A percentile compares a stretch with the other conserved stretches of the same genome.
Evolutionary conservation across 2,888 invertebrate species (phyloP).

Genomic region (Julus scandinavius): DNA sequence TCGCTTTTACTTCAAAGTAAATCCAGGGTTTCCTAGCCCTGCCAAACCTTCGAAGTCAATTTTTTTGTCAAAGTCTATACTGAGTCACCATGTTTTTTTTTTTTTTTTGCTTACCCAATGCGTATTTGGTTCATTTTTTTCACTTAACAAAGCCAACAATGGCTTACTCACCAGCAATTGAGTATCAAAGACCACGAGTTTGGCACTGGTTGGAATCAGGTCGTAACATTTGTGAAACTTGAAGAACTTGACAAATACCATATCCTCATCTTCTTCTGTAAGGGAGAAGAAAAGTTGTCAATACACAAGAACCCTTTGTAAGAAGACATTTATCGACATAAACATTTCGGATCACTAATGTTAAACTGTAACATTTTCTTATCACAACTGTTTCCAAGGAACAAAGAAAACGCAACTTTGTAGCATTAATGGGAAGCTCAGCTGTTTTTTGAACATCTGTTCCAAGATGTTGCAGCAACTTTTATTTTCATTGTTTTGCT

Average conservation of each 20-base stretch:
- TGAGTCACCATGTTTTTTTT: too few relatives aligned
- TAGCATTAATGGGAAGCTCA: background rate
- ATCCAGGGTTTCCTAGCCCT: too few relatives aligned
- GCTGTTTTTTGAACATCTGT: background rate
- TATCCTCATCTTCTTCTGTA: conserved; percentile 95
- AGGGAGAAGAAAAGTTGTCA: conserved; percentile 64
- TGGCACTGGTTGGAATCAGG: conserved; percentile 98
- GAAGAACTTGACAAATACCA: conserved; percentile 99
- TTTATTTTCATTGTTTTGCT: background rate
- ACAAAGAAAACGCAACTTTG: too few relatives aligned
- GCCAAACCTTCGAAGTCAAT: background rate
- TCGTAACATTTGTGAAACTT: conserved; percentile 99
- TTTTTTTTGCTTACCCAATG: too few relatives aligned
- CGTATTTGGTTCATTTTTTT: too few relatives aligned
- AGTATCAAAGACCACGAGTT: conserved; percentile 99
- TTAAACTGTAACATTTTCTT: too few relatives aligned
- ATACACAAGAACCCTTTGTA: background rate
- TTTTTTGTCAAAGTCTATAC: too few relatives aligned
- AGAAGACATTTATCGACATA: too few relatives aligned
- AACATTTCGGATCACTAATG: too few relatives aligned
- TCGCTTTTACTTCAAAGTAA: too few relatives aligned
- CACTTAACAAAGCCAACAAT: background rate
- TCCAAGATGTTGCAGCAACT: background rate
- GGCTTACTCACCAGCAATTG: conserved; percentile 76
- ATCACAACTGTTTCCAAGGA: too few relatives aligned